A percentile compares a stretch with the other conserved stretches of the same genome.
Evolutionary conservation across 2,888 invertebrate species (phyloP).

Genomic region (Caenorhabditis drosophilae): DNA sequence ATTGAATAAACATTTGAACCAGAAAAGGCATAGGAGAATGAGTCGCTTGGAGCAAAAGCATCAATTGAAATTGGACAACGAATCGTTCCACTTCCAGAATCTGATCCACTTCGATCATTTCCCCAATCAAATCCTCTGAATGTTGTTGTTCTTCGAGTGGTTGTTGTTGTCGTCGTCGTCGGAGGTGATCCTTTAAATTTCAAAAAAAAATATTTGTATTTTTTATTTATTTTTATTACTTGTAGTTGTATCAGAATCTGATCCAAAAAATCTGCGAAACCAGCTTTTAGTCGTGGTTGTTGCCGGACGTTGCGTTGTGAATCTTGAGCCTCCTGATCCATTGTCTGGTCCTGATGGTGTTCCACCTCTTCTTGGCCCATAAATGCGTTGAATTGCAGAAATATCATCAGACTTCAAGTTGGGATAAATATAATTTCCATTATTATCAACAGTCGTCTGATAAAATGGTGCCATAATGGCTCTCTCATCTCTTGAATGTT

Average conservation of each 20-base stretch:
- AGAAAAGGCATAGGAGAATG: constrained; percentile 56
- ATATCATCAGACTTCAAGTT: constrained; percentile 61
- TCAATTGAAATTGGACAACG: constrained; percentile 50
- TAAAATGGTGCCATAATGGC: constrained; percentile 69
- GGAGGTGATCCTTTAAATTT: no score
- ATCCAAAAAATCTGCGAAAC: constrained; percentile 48
- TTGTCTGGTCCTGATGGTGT: constrained; percentile 17
- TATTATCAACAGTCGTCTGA: constrained; percentile 57
- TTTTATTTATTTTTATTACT: no score
- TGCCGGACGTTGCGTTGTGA: constrained; percentile 20
- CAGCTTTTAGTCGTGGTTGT: constrained; percentile 40
- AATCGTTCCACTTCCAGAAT: constrained; percentile 14
- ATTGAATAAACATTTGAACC: constrained; percentile 58
- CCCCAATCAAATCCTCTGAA: constrained; percentile 13
- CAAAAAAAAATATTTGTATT: no score
- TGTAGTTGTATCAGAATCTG: constrained; percentile 30
- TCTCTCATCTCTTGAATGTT: constrained; percentile 58
- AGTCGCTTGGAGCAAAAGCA: constrained; percentile 50
- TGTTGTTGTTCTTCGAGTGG: no score
- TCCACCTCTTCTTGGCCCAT: constrained; percentile 44
- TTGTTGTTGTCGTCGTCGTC: constrained; percentile 18
- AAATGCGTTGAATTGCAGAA: constrained; percentile 64
- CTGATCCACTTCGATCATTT: constrained; percentile 17
- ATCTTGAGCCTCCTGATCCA: background rate
- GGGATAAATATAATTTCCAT: constrained; percentile 61